Base-by-base conservation (phyloP, 2,888 invertebrate species). In the Tricholauxania praeusta region DNA sequence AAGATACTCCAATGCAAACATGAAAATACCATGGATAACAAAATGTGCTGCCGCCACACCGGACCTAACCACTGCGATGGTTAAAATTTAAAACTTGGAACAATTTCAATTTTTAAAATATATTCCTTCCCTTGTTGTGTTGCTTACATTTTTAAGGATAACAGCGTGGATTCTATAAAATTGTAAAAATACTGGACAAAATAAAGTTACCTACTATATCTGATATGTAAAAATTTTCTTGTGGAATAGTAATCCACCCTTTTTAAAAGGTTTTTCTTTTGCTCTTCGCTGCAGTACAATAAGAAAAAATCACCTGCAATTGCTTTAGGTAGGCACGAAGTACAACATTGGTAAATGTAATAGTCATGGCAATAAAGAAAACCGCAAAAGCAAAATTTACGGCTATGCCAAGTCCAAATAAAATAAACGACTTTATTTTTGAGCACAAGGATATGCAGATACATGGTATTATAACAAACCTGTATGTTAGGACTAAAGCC, bases 311-410 rank as follows among this genome's bases (percentile, higher is more conserved):
- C 60, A 69, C 60, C 69, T 69, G 69, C 59, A 49, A 39, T 32
- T 48, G 39, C 28, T 51, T n/a, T 60, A 69, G 59, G 48, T 17
- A 63, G 17, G 19, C 10, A 47, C 59, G 22, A 68, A 12, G 57
- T n/a, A 52, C 10, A 10, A 39, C 39, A 0, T 10, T 7, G 39
- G 1, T 39, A 7, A 39, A 39, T 10, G 10, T 7, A 39, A 39
- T 39, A 39, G 39, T 10, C 39, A 39, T 39, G 39, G 22, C 28
- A 39, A 57, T 8, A 15, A 57, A 32, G n/a, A 60, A 69, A 69
- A 69, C 69, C 69, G 39, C 69, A 69, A 19, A 52, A 39, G 39
- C 39, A 39, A 62, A 52, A 39, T 32, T 17, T 60, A 60, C 32
- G 39, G 8, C 17, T 66, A 32, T 39, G 47, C 14, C 39, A 53